A percentile compares a stretch with the other conserved stretches of the same genome.
phyloP scores from a whole-genome alignment of 2,888 invertebrate species.

The Hirtodrosophila confusa region DNA sequence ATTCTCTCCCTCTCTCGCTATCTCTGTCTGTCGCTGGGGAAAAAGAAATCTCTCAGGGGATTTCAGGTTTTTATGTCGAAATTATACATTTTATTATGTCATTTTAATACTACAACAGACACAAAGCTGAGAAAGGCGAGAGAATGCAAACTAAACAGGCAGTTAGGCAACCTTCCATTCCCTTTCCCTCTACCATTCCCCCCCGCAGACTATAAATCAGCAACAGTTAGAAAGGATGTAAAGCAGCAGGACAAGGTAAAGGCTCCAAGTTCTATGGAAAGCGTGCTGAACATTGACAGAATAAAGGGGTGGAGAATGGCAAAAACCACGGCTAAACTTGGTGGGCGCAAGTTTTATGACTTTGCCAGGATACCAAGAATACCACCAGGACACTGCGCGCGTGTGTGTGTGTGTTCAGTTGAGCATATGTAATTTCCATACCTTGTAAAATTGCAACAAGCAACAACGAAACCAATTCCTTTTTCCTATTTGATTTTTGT shows the following conservation, averaged over 20 bases:
- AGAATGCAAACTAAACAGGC: conserved; percentile 62
- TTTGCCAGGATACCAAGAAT: conserved; percentile 29
- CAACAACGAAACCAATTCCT: conserved; percentile 14
- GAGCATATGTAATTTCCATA: conserved; percentile 61
- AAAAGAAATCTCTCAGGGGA: conserved; percentile 58
- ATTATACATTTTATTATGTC: conserved; percentile 77
- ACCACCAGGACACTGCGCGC: background rate
- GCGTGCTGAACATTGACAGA: conserved; percentile 15
- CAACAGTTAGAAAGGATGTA: conserved; percentile 60
- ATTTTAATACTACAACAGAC: conserved; percentile 58
- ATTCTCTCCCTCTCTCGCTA: too few relatives aligned
- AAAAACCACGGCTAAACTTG: conserved; percentile 22
- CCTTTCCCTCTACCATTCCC: background rate
- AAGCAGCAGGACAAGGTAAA: conserved; percentile 30
- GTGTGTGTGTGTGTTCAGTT: conserved; percentile 6
- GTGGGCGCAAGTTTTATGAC: conserved; percentile 49
- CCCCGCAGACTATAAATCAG: conserved; percentile 58
- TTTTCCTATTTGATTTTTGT: conserved; percentile 32
- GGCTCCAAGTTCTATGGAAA: conserved; percentile 20
- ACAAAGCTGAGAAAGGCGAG: conserved; percentile 4
- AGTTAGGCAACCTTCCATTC: conserved; percentile 9
- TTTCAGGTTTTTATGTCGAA: conserved; percentile 68
- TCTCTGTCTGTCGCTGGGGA: background rate
- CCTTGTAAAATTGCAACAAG: conserved; percentile 51
- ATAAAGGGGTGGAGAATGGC: conserved; percentile 4